These are phyloP conservation scores for Morus bassanus DNA, from an alignment of 2,797 vertebrate species.

Conservation along the genomic window DNA sequence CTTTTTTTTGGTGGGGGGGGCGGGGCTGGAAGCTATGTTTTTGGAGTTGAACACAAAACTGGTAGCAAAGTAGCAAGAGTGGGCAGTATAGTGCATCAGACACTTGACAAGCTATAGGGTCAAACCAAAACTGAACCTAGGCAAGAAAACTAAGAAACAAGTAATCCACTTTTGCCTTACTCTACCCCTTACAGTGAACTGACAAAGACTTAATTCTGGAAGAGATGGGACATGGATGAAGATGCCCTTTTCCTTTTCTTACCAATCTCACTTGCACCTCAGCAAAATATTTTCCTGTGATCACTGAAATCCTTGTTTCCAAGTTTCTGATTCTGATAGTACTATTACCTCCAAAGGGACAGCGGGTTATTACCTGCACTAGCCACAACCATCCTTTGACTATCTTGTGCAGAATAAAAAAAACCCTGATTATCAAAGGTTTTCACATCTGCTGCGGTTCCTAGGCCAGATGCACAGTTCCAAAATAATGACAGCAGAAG, in stretches of 20 bases:
- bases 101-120: not conserved
- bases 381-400: not conserved
- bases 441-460: not conserved
- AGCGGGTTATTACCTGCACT: not conserved
- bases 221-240: not conserved
- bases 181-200: not conserved
- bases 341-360: not conserved
- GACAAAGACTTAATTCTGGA: not conserved
- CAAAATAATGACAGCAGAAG: not conserved
- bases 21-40: not conserved
- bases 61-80: not conserved
- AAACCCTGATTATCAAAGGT: not conserved
- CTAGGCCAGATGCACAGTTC: not conserved
- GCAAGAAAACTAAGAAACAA: not conserved
- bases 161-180: not conserved
- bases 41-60: not conserved
- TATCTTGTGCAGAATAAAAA: not conserved
- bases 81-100: not conserved
- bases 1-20: accelerated
- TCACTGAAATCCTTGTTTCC: not conserved
- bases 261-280: not conserved
- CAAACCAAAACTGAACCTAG: not conserved
- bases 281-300: not conserved
- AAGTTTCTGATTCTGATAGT: not conserved
- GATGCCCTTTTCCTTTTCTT: not conserved